Percentiles rank a stretch among this genome's conserved stretches.
Evolutionary conservation across 92 coral and sea anemone species (phyloP).

Genomic region (Plumapathes pennacea): DNA sequence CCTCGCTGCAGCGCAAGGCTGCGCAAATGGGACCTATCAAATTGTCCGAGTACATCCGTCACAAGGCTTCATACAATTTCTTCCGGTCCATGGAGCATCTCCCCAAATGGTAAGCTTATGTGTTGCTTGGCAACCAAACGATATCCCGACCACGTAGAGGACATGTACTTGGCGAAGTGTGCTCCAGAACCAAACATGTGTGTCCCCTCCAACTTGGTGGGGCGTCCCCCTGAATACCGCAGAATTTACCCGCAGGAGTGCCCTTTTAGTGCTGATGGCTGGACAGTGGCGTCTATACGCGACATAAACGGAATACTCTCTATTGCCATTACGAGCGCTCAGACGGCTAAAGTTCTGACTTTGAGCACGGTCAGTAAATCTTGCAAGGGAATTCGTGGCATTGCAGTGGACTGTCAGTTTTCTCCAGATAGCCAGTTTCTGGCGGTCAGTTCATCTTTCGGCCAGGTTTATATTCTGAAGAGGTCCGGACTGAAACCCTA

Average conservation of each 20-base stretch:
- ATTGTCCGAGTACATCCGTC: slow-evolving; percentile 35
- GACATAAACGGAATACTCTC: slow-evolving; percentile 29
- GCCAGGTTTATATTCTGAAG: slow-evolving; percentile 40
- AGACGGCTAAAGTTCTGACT: slow-evolving; percentile 25
- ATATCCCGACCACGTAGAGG: slow-evolving; percentile 33
- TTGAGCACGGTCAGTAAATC: slow-evolving; percentile 20
- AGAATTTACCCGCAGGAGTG: slow-evolving; percentile 52
- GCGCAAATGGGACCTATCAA: slow-evolving; percentile 57
- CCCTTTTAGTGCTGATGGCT: slow-evolving; percentile 56
- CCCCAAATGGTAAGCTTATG: slow-evolving; percentile 45
- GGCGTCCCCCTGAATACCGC: slow-evolving; percentile 43
- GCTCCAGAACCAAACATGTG: slow-evolving; percentile 21
- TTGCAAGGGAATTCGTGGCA: slow-evolving; percentile 49
- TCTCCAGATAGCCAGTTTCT: slow-evolving; percentile 38
- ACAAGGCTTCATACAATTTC: slow-evolving; percentile 44
- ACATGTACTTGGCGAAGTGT: slow-evolving; percentile 28
- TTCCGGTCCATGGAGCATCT: slow-evolving; percentile 67
- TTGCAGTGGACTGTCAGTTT: slow-evolving; percentile 41
- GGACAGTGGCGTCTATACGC: slow-evolving; percentile 41
- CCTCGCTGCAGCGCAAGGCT: slow-evolving; percentile 27
- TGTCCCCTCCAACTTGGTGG: slow-evolving; percentile 35
- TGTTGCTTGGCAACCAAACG: slow-evolving; percentile 50
- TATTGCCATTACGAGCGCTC: slow-evolving; percentile 27
- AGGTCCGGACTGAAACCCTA: slow-evolving; percentile 20
- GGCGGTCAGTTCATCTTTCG: slow-evolving; percentile 47